These are phyloP conservation scores for Desoria tigrina DNA, from an alignment of 2,888 invertebrate species.

Conservation along the genomic window DNA sequence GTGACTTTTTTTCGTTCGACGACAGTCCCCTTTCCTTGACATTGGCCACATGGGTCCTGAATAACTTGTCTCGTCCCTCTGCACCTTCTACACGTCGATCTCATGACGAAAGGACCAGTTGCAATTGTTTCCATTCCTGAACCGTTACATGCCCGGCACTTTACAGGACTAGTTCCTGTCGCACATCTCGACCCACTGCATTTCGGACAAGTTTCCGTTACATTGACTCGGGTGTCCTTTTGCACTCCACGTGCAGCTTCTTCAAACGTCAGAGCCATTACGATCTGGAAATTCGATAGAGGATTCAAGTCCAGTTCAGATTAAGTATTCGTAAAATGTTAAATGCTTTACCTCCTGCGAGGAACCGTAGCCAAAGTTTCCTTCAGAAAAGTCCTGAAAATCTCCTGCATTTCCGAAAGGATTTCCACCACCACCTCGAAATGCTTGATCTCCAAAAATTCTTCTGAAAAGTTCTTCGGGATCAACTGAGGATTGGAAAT, in stretches of 20 bases:
- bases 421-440: constrained; percentile 55
- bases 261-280: constrained; percentile 84
- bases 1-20: constrained; percentile 85
- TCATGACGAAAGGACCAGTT: constrained; percentile 92
- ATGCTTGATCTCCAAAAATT: constrained; percentile 70
- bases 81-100: constrained; percentile 90
- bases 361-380: constrained; percentile 71
- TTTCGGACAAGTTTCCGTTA: constrained; percentile 87
- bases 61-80: constrained; percentile 84
- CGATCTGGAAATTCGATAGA: constrained; percentile 62
- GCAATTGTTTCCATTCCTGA: constrained; percentile 92
- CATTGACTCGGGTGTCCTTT: constrained; percentile 87
- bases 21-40: constrained; percentile 87
- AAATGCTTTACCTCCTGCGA: constrained; percentile 94
- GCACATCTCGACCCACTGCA: constrained; percentile 85
- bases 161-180: constrained; percentile 82
- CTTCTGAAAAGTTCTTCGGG: constrained; percentile 95
- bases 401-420: constrained; percentile 45
- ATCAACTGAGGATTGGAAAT: constrained; percentile 84
- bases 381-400: constrained; percentile 76
- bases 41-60: constrained; percentile 86
- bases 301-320: too few relatives aligned
- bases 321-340: too few relatives aligned
- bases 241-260: constrained; percentile 95
- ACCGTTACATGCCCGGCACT: constrained; percentile 92